Percentiles rank a stretch among this genome's conserved stretches.
Conservation (phyloP, 2,797 vertebrate species). For the Heterohyrax brucei region DNA sequence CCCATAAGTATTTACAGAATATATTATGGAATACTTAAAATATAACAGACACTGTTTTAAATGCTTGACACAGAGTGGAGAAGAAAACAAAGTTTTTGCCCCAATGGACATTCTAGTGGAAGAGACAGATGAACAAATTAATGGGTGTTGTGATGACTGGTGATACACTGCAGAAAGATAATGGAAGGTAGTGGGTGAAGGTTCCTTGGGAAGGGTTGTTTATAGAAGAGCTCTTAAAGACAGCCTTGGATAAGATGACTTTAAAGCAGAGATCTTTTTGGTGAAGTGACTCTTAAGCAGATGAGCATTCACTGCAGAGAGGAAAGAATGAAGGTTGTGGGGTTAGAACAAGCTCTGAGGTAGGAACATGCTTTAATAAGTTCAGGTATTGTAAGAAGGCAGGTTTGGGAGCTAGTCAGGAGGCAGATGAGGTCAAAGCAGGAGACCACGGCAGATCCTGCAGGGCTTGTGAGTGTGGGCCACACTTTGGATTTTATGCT, state of each 20-base stretch:
- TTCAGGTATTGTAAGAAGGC: neutral
- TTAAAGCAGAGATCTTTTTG: constrained; percentile 52
- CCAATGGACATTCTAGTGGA: neutral
- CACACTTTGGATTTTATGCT: constrained; percentile 14
- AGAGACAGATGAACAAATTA: constrained; percentile 7
- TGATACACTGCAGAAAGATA: neutral
- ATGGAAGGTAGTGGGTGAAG: neutral
- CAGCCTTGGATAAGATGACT: neutral
- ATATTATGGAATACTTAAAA: neutral
- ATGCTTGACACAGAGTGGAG: constrained; percentile 27
- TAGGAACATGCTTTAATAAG: neutral
- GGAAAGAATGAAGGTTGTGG: neutral
- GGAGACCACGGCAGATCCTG: neutral
- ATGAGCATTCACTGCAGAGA: neutral
- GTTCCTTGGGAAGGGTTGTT: neutral
- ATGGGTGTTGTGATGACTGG: neutral
- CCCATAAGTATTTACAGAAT: constrained; percentile 14
- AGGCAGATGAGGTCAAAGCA: neutral
- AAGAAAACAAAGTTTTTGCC: constrained; percentile 44
- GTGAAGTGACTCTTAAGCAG: neutral
- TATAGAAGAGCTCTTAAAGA: neutral
- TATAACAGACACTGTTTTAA: constrained; percentile 12
- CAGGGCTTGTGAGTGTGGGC: neutral
- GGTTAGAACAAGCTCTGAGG: neutral
- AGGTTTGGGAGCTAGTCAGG: neutral